Percentiles rank a stretch among this genome's conserved stretches.
These are phyloP conservation scores for Erebia aethiops DNA, from an alignment of 2,888 invertebrate species.

Conservation along the genomic window DNA sequence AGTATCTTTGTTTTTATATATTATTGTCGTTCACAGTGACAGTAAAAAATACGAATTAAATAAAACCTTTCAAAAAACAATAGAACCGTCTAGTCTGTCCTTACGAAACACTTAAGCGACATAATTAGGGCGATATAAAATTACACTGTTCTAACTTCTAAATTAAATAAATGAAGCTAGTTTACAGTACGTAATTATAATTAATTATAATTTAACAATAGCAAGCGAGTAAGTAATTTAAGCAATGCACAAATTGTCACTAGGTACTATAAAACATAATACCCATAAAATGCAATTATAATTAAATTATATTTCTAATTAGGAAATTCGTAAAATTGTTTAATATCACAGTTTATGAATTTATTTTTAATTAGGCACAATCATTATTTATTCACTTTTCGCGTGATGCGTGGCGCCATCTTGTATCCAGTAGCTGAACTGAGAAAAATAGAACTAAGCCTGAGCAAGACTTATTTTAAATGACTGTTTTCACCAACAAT, in stretches of 20 bases:
- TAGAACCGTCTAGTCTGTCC: neutral
- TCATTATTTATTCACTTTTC: neutral
- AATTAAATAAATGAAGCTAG: neutral
- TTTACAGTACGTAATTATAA: no score
- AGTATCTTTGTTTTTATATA: neutral
- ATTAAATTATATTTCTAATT: no score
- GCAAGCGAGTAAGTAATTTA: no score
- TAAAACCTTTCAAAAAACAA: constrained; percentile 14
- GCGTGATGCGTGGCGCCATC: constrained; percentile 53
- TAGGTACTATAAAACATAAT: no score
- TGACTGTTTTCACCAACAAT: no score
- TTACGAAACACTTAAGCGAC: constrained; percentile 17
- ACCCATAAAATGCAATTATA: neutral
- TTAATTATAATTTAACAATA: no score
- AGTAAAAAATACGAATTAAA: constrained; percentile 13
- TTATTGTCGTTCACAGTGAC: neutral
- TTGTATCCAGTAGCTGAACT: constrained; percentile 49
- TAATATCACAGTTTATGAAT: neutral
- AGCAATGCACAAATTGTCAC: no score
- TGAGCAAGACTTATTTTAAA: neutral
- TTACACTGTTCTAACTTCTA: constrained; percentile 1
- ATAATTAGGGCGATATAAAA: constrained; percentile 18
- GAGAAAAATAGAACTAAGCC: neutral
- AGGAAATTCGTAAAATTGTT: neutral
- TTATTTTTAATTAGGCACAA: neutral